phyloP scores from a whole-genome alignment of 2,888 invertebrate genomes.

The Anoplius nigerrimus region DNA sequence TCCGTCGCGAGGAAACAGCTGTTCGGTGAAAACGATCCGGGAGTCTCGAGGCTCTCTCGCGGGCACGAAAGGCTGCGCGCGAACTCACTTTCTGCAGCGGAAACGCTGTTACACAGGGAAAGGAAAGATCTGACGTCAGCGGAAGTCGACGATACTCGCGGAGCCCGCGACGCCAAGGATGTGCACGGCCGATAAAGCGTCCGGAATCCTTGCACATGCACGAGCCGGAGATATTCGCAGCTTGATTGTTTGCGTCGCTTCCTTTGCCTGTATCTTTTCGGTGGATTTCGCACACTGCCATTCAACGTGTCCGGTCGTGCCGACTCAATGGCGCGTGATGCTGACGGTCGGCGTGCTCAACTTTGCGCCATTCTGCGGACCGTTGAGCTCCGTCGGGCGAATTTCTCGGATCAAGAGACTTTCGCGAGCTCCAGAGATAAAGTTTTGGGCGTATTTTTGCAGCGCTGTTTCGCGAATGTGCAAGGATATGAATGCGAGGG shows the following conservation, averaged over 20 bases:
- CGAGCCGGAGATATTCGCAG: not conserved
- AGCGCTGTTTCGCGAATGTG: too few species aligned
- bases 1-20: constrained; percentile 4
- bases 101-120: constrained; percentile 38
- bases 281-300: not conserved
- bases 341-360: too few species aligned
- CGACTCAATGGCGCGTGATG: too few species aligned
- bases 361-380: too few species aligned
- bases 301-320: not conserved
- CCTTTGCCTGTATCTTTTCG: not conserved
- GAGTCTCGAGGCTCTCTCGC: not conserved
- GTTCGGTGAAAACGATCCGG: constrained; percentile 8
- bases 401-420: too few species aligned
- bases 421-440: too few species aligned
- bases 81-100: constrained; percentile 37
- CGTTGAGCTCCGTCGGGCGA: too few species aligned
- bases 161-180: constrained; percentile 43
- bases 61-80: too few species aligned
- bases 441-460: too few species aligned
- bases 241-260: constrained; percentile 4
- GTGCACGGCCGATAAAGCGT: constrained; percentile 46
- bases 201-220: constrained; percentile 45
- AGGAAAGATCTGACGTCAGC: constrained; percentile 47
- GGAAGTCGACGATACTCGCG: constrained; percentile 52
- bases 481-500: too few species aligned